These are phyloP conservation scores for Trichacis sp. DNA, from an alignment of 2,888 invertebrate species.

Conservation along the genomic window DNA sequence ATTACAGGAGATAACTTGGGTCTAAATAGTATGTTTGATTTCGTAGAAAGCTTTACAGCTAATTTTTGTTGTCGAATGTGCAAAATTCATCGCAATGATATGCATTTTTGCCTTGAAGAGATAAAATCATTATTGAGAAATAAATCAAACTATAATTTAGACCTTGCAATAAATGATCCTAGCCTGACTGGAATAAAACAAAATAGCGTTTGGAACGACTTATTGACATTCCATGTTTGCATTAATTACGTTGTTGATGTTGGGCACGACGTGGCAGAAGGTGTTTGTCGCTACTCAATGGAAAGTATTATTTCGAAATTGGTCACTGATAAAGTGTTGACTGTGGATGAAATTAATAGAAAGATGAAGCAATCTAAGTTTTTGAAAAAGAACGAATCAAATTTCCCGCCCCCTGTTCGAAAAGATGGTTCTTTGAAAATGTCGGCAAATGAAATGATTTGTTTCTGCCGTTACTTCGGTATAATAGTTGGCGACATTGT, in stretches of 20 bases:
- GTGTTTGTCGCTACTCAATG: constrained; percentile 30
- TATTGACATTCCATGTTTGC: constrained; percentile 20
- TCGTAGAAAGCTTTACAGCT: neutral
- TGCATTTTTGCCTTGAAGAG: neutral
- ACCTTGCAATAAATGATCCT: constrained; percentile 8
- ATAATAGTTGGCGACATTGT: constrained; percentile 15
- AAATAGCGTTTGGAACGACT: constrained; percentile 25
- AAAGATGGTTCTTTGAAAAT: constrained; percentile 11
- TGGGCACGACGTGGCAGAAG: constrained; percentile 41
- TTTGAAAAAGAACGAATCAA: constrained; percentile 5
- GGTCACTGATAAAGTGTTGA: constrained; percentile 6
- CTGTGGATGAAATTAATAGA: constrained; percentile 4
- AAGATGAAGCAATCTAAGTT: constrained; percentile 16
- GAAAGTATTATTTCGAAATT: constrained; percentile 7
- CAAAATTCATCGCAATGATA: neutral
- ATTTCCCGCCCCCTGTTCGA: constrained; percentile 8
- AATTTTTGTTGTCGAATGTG: constrained; percentile 7
- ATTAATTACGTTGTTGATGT: constrained; percentile 25
- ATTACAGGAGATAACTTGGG: too few species aligned
- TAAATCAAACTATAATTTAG: constrained; percentile 9
- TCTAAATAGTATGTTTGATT: too few species aligned
- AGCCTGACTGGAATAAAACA: constrained; percentile 13
- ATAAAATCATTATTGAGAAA: constrained; percentile 9
- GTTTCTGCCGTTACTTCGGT: constrained; percentile 26
- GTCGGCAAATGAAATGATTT: constrained; percentile 17